Evolutionary conservation across 1,140 invertebrate species (phyloP), one percentile per base, ranked within the genome.

Genomic region (Drosophila tani): DNA sequence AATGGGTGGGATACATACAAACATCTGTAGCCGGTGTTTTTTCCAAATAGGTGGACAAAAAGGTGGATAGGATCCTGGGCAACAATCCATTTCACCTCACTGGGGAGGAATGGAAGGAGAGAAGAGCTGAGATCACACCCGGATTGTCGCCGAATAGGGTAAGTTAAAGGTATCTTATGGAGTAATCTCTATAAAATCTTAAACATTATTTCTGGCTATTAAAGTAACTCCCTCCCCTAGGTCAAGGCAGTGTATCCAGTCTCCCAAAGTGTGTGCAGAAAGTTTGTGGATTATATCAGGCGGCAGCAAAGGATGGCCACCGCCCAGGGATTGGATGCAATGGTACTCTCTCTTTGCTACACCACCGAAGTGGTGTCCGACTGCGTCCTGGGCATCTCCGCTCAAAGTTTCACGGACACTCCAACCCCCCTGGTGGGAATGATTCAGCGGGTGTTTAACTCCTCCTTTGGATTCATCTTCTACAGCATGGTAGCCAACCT

Each of bases 71-170:
- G 17, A 86, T 94, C 17, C 65, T 93, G 46, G 83, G 75, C 3
- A 78, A 81, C 32, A 94, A 94, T 79, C 82, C 93, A 1, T 94
- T 94, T 64, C 38, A 92, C 5, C 59, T 92, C 5, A 78, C 55
- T 5, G 94, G 93, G 15, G 88, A 93, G 6, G 78, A 70, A 9
- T 95, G 95, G 95, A 95, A 95, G 78, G 86, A 93, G n/a, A 92
- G 93, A 19, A 83, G 95, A 24, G 85, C 85, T 7, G 93, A 95
- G 47, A 91, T 95, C 24, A 94, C 94, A 27, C 94, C 94, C 8
- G 93, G 93, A 6, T 93, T 95, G 35, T 94, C 94, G 1, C 85
- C 92, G 0, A 92, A 93, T 74, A 70, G 85, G 15, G 93, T 93
- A 80, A 59, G 45, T 59, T 29, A 3, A 4, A 6, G 11, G 19